A percentile compares a stretch with the other conserved stretches of the same genome.
These are phyloP conservation scores for Zoanthus sansibaricus DNA, from an alignment of 92 coral and sea anemone species.

Conservation along the genomic window DNA sequence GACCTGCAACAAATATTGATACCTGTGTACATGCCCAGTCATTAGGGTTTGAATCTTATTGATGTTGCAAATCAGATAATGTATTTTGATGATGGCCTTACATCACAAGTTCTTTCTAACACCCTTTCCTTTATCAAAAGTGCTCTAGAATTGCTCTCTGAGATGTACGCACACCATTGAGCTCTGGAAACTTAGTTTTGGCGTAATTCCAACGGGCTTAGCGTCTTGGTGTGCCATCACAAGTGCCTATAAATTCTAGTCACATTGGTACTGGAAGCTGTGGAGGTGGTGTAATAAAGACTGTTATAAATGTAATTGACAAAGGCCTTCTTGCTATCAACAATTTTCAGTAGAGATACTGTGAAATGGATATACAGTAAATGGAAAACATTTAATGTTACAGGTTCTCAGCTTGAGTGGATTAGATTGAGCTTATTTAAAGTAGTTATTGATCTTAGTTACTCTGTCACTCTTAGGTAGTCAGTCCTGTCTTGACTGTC, in stretches of 20 bases:
- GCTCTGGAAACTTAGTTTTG: slow-evolving; percentile 54
- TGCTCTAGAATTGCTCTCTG: too few species aligned
- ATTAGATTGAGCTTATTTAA: background rate
- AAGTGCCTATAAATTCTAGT: slow-evolving; percentile 22
- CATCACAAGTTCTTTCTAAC: slow-evolving; percentile 15
- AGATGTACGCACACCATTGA: background rate
- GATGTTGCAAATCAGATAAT: slow-evolving; percentile 37
- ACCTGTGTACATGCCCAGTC: slow-evolving; percentile 10
- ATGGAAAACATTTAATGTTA: slow-evolving; percentile 44
- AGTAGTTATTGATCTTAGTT: too few species aligned
- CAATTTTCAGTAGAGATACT: slow-evolving; percentile 45
- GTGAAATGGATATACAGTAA: slow-evolving; percentile 37
- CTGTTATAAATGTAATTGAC: background rate
- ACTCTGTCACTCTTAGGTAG: slow-evolving; percentile 7
- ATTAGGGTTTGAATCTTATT: slow-evolving; percentile 52
- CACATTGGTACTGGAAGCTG: slow-evolving; percentile 48
- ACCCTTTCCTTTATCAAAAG: slow-evolving; percentile 26
- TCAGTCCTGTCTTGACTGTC: slow-evolving; percentile 2
- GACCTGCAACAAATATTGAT: slow-evolving; percentile 27
- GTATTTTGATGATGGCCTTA: slow-evolving; percentile 67
- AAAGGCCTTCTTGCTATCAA: slow-evolving; percentile 1
- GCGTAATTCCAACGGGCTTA: slow-evolving; percentile 7
- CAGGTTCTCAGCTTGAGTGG: slow-evolving; percentile 45
- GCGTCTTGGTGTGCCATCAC: slow-evolving; percentile 58
- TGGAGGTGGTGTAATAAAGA: background rate